These are phyloP conservation scores for Ameiurus melas DNA, from an alignment of 2,113 vertebrate species.

Conservation along the genomic window DNA sequence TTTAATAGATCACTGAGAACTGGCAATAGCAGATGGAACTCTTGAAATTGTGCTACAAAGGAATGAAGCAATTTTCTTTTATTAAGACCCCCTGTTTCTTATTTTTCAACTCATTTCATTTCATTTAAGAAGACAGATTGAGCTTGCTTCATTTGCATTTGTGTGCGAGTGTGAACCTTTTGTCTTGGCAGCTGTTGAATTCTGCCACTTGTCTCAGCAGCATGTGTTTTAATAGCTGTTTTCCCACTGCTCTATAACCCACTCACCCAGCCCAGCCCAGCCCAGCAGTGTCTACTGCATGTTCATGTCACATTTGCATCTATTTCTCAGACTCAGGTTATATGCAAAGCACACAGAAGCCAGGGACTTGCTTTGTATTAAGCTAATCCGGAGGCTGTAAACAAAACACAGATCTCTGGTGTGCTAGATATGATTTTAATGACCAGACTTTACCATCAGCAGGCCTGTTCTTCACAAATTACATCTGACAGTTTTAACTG, in stretches of 20 bases:
- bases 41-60: not conserved
- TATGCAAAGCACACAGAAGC: slow-evolving; percentile 18
- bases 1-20: slow-evolving; percentile 1
- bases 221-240: slow-evolving; percentile 40
- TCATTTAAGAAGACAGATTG: slow-evolving; percentile 30
- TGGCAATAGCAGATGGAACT: not conserved
- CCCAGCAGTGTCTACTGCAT: not conserved
- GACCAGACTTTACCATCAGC: not conserved
- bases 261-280: not conserved
- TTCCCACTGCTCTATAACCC: slow-evolving; percentile 19
- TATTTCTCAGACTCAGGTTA: slow-evolving; percentile 12
- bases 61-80: not conserved
- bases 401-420: slow-evolving; percentile 10
- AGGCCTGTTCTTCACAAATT: not conserved
- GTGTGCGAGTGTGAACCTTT: slow-evolving; percentile 1
- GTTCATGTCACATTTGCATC: slow-evolving; percentile 26
- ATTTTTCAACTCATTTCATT: slow-evolving; percentile 18
- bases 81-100: not conserved
- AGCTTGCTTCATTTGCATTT: slow-evolving; percentile 26
- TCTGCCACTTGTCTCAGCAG: slow-evolving; percentile 35
- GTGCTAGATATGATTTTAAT: slow-evolving; percentile 11
- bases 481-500: not conserved
- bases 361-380: not conserved
- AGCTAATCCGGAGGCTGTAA: slow-evolving; percentile 11
- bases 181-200: slow-evolving; percentile 39